Conservation (phyloP, 2,797 vertebrate genomes). For the Bradypodion pumilum region DNA sequence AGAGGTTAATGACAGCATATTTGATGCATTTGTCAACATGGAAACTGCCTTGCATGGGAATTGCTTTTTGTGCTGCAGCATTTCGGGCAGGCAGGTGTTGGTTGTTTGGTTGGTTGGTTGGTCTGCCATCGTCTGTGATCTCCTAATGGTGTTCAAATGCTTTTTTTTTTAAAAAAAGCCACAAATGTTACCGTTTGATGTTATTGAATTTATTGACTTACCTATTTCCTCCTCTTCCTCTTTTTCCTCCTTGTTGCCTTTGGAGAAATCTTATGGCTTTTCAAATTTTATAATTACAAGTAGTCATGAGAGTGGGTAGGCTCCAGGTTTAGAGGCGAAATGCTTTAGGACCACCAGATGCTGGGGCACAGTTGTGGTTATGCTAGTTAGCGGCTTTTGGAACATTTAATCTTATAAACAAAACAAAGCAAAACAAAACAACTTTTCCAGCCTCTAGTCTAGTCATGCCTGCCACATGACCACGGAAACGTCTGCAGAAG, state of each 20-base stretch:
- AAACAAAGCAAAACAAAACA: too few species aligned
- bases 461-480: too few species aligned
- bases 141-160: background rate
- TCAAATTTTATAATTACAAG: background rate
- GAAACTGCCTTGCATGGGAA: background rate
- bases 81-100: too few species aligned
- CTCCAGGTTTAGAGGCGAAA: background rate
- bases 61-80: background rate
- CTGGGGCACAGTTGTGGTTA: background rate
- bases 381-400: background rate
- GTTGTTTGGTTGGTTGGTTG: too few species aligned
- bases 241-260: background rate
- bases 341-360: background rate
- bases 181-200: background rate
- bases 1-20: slow-evolving; percentile 13
- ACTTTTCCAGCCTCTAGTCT: too few species aligned
- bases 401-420: too few species aligned
- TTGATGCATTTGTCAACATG: background rate
- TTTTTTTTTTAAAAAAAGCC: background rate
- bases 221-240: background rate
- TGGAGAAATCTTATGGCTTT: background rate
- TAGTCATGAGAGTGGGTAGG: background rate
- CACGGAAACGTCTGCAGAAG: too few species aligned
- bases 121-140: background rate
- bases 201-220: background rate